A percentile compares a stretch with the other conserved stretches of the same genome.
These are phyloP conservation scores for Serranus cabrilla DNA, from an alignment of 2,797 vertebrate species.

Conservation along the genomic window DNA sequence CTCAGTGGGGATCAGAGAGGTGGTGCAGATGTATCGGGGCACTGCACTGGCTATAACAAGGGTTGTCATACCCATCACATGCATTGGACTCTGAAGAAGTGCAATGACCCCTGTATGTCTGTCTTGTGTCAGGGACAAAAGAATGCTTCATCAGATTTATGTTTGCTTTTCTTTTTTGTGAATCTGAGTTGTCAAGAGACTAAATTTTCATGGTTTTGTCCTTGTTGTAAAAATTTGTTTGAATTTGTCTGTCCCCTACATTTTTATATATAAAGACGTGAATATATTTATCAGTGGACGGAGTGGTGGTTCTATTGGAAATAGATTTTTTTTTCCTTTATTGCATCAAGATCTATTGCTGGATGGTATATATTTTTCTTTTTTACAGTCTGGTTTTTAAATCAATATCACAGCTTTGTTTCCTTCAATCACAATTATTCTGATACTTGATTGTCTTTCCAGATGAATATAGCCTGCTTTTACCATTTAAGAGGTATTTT, in stretches of 20 bases:
- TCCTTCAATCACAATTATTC: constrained; percentile 77
- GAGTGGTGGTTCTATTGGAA: constrained; percentile 80
- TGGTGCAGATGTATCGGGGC: constrained; percentile 61
- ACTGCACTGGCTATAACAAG: constrained; percentile 50
- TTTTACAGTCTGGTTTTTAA: constrained; percentile 75
- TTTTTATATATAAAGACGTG: constrained; percentile 84
- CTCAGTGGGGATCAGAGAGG: constrained; percentile 67
- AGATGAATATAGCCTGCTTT: constrained; percentile 66
- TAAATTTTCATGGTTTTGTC: constrained; percentile 75
- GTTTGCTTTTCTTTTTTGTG: constrained; percentile 54
- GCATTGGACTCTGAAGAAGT: constrained; percentile 77
- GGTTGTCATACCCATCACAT: constrained; percentile 56
- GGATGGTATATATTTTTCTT: constrained; percentile 74
- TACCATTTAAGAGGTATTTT: constrained; percentile 70
- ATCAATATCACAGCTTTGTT: constrained; percentile 74
- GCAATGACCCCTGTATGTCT: constrained; percentile 75
- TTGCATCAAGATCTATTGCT: constrained; percentile 82
- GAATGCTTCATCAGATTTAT: constrained; percentile 68
- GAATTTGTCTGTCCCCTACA: constrained; percentile 75
- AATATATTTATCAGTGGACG: constrained; percentile 87
- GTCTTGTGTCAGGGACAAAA: constrained; percentile 66
- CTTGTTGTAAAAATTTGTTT: constrained; percentile 74
- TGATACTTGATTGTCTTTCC: constrained; percentile 77
- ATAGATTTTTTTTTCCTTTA: constrained; percentile 67
- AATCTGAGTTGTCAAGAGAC: constrained; percentile 67